Conservation (phyloP, 2,113 vertebrate genomes). For the Entomyzon cyanotis region DNA sequence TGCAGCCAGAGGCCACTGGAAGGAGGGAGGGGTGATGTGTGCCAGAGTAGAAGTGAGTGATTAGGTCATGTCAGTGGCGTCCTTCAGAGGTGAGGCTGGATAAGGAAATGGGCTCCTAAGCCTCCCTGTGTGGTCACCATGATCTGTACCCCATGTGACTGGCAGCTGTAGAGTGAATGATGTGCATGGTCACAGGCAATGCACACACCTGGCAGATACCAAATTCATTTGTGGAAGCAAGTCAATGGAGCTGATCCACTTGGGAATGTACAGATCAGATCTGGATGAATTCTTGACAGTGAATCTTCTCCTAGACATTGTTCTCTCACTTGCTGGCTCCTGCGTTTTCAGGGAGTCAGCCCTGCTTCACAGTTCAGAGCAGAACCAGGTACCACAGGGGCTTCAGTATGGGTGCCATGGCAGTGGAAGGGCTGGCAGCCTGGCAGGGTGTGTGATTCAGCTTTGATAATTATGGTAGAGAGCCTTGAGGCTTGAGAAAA, state of each 20-base stretch:
- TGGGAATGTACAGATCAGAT: not conserved
- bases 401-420: not conserved
- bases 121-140: not conserved
- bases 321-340: not conserved
- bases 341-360: not conserved
- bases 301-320: not conserved
- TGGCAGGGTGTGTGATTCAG: not conserved
- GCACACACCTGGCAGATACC: accelerated
- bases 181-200: accelerated
- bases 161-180: not conserved
- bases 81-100: not conserved
- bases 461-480: not conserved
- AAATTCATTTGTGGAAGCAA: not conserved
- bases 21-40: not conserved
- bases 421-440: not conserved
- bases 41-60: not conserved
- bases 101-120: not conserved
- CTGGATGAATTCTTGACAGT: not conserved
- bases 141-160: not conserved
- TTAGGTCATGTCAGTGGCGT: not conserved
- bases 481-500: not conserved
- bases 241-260: not conserved
- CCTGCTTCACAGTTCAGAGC: not conserved
- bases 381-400: not conserved
- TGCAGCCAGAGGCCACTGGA: not conserved